Conservation (phyloP, 2,888 invertebrate species). For the Muschampia plurimacula region DNA sequence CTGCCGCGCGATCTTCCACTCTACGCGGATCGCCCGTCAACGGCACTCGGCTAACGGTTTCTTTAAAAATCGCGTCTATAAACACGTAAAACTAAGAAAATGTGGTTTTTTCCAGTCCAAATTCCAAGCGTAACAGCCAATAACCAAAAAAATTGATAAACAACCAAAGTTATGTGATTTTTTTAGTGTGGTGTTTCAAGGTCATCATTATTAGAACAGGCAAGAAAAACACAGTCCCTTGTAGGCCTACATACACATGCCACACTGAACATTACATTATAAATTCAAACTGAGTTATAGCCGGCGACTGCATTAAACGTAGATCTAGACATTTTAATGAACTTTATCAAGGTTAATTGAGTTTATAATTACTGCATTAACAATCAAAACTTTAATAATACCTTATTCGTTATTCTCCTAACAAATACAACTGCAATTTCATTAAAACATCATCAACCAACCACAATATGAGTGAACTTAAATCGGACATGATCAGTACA, state of each 20-base stretch:
- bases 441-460: background rate
- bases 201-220: background rate
- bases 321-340: too few species aligned
- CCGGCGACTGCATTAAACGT: too few species aligned
- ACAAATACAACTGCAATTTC: background rate
- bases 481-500: constrained; percentile 9
- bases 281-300: background rate
- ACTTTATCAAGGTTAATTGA: too few species aligned
- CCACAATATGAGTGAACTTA: constrained; percentile 39
- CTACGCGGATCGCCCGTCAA: constrained; percentile 49
- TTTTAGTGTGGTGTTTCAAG: constrained; percentile 10
- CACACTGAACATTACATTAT: background rate
- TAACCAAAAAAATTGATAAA: constrained; percentile 1
- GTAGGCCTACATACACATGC: background rate
- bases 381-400: too few species aligned
- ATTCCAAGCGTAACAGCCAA: constrained; percentile 13
- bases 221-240: background rate
- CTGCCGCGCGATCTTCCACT: constrained; percentile 37
- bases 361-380: too few species aligned
- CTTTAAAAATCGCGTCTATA: constrained; percentile 16
- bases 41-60: constrained; percentile 46
- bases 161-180: background rate
- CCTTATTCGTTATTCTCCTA: background rate
- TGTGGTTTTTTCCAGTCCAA: constrained; percentile 4
- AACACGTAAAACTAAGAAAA: constrained; percentile 22